Evolutionary conservation across 1,140 invertebrate genomes (phyloP).

Genomic region (Drosophila baimaii): DNA sequence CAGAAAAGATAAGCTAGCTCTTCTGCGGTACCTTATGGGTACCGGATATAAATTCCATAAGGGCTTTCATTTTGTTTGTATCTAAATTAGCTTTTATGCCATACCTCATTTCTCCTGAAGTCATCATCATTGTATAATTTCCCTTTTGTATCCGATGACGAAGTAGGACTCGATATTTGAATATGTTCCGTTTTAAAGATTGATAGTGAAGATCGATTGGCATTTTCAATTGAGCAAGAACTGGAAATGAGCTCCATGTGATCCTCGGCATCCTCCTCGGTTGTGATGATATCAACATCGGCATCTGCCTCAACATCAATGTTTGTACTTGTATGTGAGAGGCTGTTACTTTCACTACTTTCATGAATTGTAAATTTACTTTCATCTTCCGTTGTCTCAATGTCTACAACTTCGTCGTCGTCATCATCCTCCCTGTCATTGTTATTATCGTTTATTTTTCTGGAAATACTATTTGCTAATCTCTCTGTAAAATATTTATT

Average conservation of each 20-base stretch:
- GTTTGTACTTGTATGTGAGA: conserved; percentile 50
- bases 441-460: conserved; percentile 4
- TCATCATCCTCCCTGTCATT: conserved; percentile 85
- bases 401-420: conserved; percentile 87
- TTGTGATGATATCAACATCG: conserved; percentile 63
- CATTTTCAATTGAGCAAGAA: conserved; percentile 11
- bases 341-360: conserved; percentile 43
- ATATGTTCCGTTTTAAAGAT: conserved; percentile 18
- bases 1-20: too few relatives aligned
- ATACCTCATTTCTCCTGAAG: conserved; percentile 3
- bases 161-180: conserved; percentile 4
- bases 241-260: conserved; percentile 40
- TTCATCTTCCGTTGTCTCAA: conserved; percentile 87
- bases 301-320: conserved; percentile 60
- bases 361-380: conserved; percentile 23
- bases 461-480: background rate
- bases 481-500: conserved; percentile 1
- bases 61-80: background rate
- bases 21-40: too few relatives aligned
- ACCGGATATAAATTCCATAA: background rate
- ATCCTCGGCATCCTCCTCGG: conserved; percentile 52
- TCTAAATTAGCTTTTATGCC: background rate
- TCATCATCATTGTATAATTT: conserved; percentile 1
- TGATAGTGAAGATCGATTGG: conserved; percentile 12
- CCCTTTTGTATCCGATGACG: background rate